Evolutionary conservation across 1,140 invertebrate species (phyloP).

Genomic region (Eupeodes corollae): DNA sequence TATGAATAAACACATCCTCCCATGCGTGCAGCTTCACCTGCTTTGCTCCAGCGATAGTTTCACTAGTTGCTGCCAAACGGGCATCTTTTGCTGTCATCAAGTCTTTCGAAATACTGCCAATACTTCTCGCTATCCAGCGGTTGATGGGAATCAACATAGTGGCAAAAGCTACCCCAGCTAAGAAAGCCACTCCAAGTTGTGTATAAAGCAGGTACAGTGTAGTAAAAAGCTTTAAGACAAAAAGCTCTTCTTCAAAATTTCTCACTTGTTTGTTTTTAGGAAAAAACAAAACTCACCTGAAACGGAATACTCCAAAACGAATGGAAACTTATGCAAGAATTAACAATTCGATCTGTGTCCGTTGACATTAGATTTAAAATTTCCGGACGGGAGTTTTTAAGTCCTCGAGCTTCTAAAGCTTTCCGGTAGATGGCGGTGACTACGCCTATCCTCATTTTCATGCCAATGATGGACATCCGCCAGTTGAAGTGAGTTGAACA

Average conservation of each 20-base stretch:
- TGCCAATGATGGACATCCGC: constrained; percentile 66
- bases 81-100: constrained; percentile 89
- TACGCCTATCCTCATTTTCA: constrained; percentile 77
- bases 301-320: constrained; percentile 93
- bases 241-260: too few relatives aligned
- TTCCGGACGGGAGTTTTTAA: constrained; percentile 43
- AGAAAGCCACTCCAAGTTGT: constrained; percentile 83
- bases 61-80: constrained; percentile 78
- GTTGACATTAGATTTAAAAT: constrained; percentile 96
- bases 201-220: constrained; percentile 71
- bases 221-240: constrained; percentile 55
- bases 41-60: constrained; percentile 76
- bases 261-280: neutral
- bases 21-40: constrained; percentile 88
- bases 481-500: constrained; percentile 85
- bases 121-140: constrained; percentile 78
- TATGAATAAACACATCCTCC: constrained; percentile 76
- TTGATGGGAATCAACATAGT: constrained; percentile 91
- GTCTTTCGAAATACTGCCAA: constrained; percentile 71
- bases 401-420: constrained; percentile 48
- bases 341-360: constrained; percentile 88
- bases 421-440: constrained; percentile 81
- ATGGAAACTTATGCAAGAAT: constrained; percentile 92
- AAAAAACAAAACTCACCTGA: constrained; percentile 47
- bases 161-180: constrained; percentile 80